These are phyloP conservation scores for Eupeodes luniger DNA, from an alignment of 2,888 invertebrate genomes.

Conservation along the genomic window DNA sequence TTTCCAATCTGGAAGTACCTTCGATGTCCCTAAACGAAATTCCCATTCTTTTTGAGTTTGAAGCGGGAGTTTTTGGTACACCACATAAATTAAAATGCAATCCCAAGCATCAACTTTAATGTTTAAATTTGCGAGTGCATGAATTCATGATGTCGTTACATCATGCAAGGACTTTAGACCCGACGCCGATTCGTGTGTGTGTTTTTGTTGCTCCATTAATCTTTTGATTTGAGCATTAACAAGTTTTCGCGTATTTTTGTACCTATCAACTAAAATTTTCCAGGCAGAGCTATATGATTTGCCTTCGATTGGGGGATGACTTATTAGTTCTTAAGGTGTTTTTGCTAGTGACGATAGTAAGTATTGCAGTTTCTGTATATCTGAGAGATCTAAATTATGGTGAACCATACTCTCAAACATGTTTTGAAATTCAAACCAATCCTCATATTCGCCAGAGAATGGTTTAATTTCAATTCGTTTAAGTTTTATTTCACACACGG, in stretches of 20 bases:
- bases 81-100: too few relatives aligned
- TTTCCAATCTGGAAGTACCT: constrained; percentile 43
- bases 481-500: constrained; percentile 7
- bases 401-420: constrained; percentile 40
- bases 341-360: too few relatives aligned
- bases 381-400: constrained; percentile 38
- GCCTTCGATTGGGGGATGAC: too few relatives aligned
- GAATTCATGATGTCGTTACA: constrained; percentile 13
- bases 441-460: constrained; percentile 32
- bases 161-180: constrained; percentile 26
- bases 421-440: constrained; percentile 42
- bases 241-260: constrained; percentile 45
- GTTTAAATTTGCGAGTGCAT: constrained; percentile 18
- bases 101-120: not conserved
- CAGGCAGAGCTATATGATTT: not conserved
- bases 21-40: constrained; percentile 28
- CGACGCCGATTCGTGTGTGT: constrained; percentile 9
- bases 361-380: not conserved
- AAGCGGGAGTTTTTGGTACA: not conserved
- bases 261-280: constrained; percentile 28
- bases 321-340: too few relatives aligned
- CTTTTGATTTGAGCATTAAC: constrained; percentile 41
- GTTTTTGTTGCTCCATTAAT: constrained; percentile 25
- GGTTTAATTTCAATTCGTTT: constrained; percentile 29
- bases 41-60: constrained; percentile 35